Conservation (phyloP, 2,797 vertebrate genomes). For the Sardinella longiceps region DNA sequence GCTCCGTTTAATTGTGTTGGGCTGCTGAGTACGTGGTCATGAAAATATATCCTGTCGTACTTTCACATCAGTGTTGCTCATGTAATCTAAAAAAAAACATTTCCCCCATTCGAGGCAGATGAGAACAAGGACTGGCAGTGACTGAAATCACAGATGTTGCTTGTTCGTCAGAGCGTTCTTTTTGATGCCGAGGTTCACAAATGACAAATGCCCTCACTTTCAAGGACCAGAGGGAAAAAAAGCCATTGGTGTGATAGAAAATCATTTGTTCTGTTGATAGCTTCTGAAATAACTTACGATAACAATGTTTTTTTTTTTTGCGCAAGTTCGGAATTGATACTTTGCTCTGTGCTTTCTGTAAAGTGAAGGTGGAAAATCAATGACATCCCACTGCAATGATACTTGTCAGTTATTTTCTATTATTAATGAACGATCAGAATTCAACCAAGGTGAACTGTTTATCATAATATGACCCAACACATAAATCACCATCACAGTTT, state of each 20-base stretch:
- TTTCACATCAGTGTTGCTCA: not conserved
- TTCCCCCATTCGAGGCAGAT: not conserved
- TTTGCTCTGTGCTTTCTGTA: not conserved
- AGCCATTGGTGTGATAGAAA: constrained; percentile 20
- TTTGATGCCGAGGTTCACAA: constrained; percentile 23
- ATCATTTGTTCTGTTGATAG: constrained; percentile 27
- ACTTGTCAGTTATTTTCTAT: constrained; percentile 17
- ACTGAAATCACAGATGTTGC: constrained; percentile 20
- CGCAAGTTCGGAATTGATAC: constrained; percentile 11
- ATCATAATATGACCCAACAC: constrained; percentile 6
- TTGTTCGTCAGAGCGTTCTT: constrained; percentile 9
- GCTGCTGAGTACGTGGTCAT: not conserved
- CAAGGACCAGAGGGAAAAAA: constrained; percentile 16
- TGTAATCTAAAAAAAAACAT: constrained; percentile 18
- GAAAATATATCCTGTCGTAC: not conserved
- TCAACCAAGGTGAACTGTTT: constrained; percentile 27
- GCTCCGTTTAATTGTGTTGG: constrained; percentile 7
- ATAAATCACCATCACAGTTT: constrained; percentile 17
- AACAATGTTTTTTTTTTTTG: constrained; percentile 22
- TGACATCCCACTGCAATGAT: constrained; percentile 18
- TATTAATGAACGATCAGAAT: constrained; percentile 23
- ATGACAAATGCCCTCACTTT: constrained; percentile 23
- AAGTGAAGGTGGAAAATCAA: not conserved
- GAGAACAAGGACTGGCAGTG: not conserved
- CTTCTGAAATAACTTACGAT: constrained; percentile 23